Conservation (phyloP, 1,140 invertebrate species). For the Drosophila funebris region DNA sequence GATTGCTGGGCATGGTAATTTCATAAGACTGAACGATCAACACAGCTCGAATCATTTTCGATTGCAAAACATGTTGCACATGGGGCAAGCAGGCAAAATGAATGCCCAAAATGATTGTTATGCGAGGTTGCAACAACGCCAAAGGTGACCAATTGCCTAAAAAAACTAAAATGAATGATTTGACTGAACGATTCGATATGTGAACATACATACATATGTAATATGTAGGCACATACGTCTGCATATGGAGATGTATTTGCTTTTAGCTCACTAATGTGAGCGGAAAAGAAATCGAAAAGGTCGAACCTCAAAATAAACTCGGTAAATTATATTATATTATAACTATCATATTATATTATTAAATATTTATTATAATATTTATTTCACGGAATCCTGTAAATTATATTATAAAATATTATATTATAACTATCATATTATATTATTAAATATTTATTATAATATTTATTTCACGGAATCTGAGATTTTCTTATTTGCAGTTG, state of each 20-base stretch:
- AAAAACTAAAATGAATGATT: slow-evolving; percentile 9
- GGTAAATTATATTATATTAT: too few species aligned
- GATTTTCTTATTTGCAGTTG: too few species aligned
- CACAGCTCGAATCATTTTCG: slow-evolving; percentile 44
- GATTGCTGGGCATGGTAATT: slow-evolving; percentile 32
- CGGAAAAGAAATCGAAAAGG: neutral
- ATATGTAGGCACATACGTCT: neutral
- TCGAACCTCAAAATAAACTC: neutral
- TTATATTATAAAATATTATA: too few species aligned
- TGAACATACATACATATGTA: slow-evolving; percentile 1
- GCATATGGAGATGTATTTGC: neutral
- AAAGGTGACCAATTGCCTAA: slow-evolving; percentile 41
- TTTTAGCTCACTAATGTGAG: neutral
- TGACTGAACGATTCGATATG: slow-evolving; percentile 2
- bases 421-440: too few species aligned
- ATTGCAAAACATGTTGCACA: slow-evolving; percentile 45
- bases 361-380: too few species aligned
- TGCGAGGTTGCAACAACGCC: slow-evolving; percentile 35
- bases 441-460: too few species aligned
- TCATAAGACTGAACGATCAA: slow-evolving; percentile 30
- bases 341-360: too few species aligned
- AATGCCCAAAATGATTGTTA: slow-evolving; percentile 26
- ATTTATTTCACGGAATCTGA: too few species aligned
- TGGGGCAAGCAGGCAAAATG: slow-evolving; percentile 28
- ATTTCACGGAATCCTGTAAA: too few species aligned